Percentiles rank a stretch among this genome's conserved stretches.
Conservation (phyloP, 2,113 vertebrate genomes). For the Garra rufa region DNA sequence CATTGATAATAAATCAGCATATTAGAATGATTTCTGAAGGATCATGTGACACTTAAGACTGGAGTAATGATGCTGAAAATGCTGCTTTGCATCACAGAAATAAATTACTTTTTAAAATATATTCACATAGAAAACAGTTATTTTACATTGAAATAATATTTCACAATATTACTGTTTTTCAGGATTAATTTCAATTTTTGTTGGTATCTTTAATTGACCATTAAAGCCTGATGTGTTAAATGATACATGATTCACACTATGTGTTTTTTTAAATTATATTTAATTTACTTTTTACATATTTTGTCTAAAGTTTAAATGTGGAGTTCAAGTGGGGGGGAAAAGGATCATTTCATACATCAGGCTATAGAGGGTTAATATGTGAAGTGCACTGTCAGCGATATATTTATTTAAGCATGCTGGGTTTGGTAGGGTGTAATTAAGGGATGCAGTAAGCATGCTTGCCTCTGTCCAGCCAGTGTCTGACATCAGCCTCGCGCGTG, state of each 20-base stretch:
- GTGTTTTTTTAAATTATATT: background rate
- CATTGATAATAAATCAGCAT: no score
- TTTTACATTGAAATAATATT: no score
- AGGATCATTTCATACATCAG: no score
- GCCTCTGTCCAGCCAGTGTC: conserved; percentile 91
- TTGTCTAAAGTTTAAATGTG: background rate
- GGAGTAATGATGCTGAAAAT: no score
- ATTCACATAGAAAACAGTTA: no score
- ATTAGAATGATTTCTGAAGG: no score
- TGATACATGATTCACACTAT: background rate
- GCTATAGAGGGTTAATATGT: conserved; percentile 10
- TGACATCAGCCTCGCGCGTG: conserved; percentile 87
- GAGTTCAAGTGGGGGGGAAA: no score
- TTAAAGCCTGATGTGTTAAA: background rate
- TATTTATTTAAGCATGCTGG: conserved; percentile 20
- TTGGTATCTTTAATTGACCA: background rate
- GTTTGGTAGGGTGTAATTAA: conserved; percentile 51
- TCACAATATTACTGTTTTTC: no score
- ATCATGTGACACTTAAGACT: no score
- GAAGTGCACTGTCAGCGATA: conserved; percentile 20
- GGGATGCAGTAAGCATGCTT: conserved; percentile 35
- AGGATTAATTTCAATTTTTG: no score
- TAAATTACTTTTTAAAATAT: no score
- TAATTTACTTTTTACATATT: background rate
- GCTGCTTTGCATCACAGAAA: no score